Evolutionary conservation across 2,888 invertebrate genomes (phyloP).

Genomic region (Pharmacophagus antenor): DNA sequence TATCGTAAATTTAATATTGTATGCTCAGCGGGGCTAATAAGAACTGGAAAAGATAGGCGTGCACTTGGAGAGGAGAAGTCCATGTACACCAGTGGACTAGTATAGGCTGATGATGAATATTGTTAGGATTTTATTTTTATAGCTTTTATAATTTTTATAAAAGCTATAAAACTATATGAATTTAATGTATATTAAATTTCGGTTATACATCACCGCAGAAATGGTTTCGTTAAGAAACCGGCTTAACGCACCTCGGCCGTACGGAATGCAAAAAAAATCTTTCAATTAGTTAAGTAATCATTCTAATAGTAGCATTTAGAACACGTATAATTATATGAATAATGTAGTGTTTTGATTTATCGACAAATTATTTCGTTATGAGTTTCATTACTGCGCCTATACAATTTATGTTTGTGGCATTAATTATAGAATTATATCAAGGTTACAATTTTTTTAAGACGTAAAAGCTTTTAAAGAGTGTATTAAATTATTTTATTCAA

Average conservation of each 20-base stretch:
- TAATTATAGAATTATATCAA: slow-evolving; percentile 21
- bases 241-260: slow-evolving; percentile 13
- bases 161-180: no score
- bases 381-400: slow-evolving; percentile 16
- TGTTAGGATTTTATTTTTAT: no score
- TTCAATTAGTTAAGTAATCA: slow-evolving; percentile 29
- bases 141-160: no score
- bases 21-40: no score
- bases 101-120: no score
- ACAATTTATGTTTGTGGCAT: slow-evolving; percentile 24
- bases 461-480: not conserved
- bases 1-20: no score
- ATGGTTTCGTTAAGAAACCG: slow-evolving; percentile 1
- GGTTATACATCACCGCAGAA: not conserved
- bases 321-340: slow-evolving; percentile 23
- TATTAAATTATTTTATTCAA: not conserved
- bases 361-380: slow-evolving; percentile 12
- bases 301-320: slow-evolving; percentile 24
- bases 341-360: slow-evolving; percentile 28
- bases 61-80: no score
- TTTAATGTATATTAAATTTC: no score
- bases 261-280: slow-evolving; percentile 5
- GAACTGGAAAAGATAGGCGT: no score
- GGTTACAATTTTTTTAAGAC: slow-evolving; percentile 10
- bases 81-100: no score